Conservation (phyloP, 2,113 vertebrate species). For the Hymenochirus boettgeri region DNA sequence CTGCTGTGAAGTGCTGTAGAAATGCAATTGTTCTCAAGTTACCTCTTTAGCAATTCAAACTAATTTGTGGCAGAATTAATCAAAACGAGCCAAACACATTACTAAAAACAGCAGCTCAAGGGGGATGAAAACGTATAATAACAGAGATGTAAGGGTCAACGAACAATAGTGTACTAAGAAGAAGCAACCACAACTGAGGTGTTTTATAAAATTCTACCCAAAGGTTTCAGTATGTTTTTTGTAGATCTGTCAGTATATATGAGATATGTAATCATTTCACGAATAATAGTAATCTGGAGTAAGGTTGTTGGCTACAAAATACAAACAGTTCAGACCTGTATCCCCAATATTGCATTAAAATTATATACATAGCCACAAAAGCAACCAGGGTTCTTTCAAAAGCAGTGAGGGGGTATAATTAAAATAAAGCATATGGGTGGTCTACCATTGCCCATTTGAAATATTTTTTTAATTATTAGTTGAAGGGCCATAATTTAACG, state of each 20-base stretch:
- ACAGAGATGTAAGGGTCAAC: slow-evolving; percentile 30
- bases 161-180: slow-evolving; percentile 20
- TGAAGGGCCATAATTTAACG: too few relatives aligned
- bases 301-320: slow-evolving; percentile 15
- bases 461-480: too few relatives aligned
- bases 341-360: too few relatives aligned
- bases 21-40: slow-evolving; percentile 71
- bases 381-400: too few relatives aligned
- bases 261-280: slow-evolving; percentile 36
- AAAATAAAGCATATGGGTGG: too few relatives aligned
- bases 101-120: slow-evolving; percentile 40
- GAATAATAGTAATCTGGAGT: slow-evolving; percentile 32
- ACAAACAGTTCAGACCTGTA: slow-evolving; percentile 11
- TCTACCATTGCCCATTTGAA: too few relatives aligned
- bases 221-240: slow-evolving; percentile 30
- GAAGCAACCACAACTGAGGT: slow-evolving; percentile 26
- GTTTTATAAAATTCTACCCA: slow-evolving; percentile 26
- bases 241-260: slow-evolving; percentile 26
- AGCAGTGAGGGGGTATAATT: too few relatives aligned
- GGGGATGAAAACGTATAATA: slow-evolving; percentile 32
- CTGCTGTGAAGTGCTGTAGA: slow-evolving; percentile 71
- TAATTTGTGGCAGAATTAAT: slow-evolving; percentile 63
- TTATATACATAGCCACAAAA: too few relatives aligned
- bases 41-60: slow-evolving; percentile 64
- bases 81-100: slow-evolving; percentile 47